These are phyloP conservation scores for Paralinhomoeus sp. DNA, from an alignment of 2,888 invertebrate species.

Conservation along the genomic window DNA sequence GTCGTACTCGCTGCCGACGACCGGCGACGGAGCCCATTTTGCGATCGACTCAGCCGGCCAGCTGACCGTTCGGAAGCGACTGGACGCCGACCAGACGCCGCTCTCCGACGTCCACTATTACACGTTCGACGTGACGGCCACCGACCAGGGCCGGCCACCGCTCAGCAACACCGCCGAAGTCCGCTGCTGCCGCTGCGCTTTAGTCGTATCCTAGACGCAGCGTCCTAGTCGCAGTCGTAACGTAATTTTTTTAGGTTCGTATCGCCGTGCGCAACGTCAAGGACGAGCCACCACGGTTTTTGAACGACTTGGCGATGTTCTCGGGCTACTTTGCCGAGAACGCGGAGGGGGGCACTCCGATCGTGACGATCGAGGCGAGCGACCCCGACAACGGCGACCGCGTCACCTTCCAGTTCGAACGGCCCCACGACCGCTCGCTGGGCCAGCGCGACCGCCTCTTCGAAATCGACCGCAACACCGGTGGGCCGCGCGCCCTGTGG, in stretches of 20 bases:
- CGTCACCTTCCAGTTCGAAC: conserved; percentile 8
- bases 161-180: conserved; percentile 24
- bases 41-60: conserved; percentile 84
- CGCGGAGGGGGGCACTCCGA: conserved; percentile 14
- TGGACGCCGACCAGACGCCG: conserved; percentile 85
- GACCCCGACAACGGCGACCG: conserved; percentile 21
- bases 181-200: conserved; percentile 4
- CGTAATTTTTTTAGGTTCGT: no score
- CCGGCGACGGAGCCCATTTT: conserved; percentile 81
- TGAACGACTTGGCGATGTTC: conserved; percentile 5
- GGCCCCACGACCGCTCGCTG: conserved; percentile 5
- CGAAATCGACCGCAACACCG: conserved; percentile 20
- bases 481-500: conserved; percentile 3
- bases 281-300: conserved; percentile 26
- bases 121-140: conserved; percentile 28
- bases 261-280: conserved; percentile 30
- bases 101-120: conserved; percentile 24
- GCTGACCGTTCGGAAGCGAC: conserved; percentile 66
- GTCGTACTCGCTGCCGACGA: conserved; percentile 52
- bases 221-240: no score
- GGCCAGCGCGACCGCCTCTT: conserved; percentile 13
- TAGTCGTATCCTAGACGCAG: no score
- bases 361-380: conserved; percentile 8
- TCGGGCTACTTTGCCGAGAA: conserved; percentile 21
- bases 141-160: conserved; percentile 25